phyloP scores from a whole-genome alignment of 35 echinoderm and acorn worm species.

The Heliocidaris erythrogramma region DNA sequence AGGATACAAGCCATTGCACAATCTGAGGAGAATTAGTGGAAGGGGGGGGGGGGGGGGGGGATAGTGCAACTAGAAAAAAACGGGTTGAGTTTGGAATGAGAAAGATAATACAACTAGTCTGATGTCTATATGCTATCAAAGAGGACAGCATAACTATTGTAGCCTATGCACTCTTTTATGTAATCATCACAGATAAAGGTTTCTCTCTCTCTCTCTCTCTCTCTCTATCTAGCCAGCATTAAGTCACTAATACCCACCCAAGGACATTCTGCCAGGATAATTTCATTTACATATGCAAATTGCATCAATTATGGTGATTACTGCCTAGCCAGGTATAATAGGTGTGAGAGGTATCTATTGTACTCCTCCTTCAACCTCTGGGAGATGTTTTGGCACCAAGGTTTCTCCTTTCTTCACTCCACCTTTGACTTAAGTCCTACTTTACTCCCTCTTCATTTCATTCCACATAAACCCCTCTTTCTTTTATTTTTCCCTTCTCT shows the following conservation, averaged over 20 bases:
- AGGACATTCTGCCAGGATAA: slow-evolving; percentile 52
- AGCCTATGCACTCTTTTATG: background rate
- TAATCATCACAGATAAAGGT: slow-evolving; percentile 23
- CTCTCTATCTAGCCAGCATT: background rate
- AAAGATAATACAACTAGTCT: background rate
- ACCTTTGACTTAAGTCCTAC: slow-evolving; percentile 10
- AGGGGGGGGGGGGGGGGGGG: background rate
- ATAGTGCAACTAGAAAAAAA: background rate
- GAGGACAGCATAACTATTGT: background rate
- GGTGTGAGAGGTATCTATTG: slow-evolving; percentile 44
- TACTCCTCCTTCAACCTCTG: slow-evolving; percentile 6
- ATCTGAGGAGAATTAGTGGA: background rate
- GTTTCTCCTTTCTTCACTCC: slow-evolving; percentile 2
- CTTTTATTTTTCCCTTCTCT: background rate
- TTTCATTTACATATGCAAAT: slow-evolving; percentile 73
- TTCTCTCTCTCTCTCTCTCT: background rate
- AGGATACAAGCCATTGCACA: background rate
- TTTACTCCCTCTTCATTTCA: slow-evolving; percentile 7
- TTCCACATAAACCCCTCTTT: background rate
- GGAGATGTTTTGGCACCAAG: slow-evolving; percentile 27
- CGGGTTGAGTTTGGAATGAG: background rate
- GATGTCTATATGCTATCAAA: background rate
- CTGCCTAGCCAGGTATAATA: slow-evolving; percentile 32
- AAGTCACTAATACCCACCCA: slow-evolving; percentile 54
- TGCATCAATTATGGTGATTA: slow-evolving; percentile 65